phyloP scores from a whole-genome alignment of 1,140 invertebrate genomes.

The Diorhabda sublineata region DNA sequence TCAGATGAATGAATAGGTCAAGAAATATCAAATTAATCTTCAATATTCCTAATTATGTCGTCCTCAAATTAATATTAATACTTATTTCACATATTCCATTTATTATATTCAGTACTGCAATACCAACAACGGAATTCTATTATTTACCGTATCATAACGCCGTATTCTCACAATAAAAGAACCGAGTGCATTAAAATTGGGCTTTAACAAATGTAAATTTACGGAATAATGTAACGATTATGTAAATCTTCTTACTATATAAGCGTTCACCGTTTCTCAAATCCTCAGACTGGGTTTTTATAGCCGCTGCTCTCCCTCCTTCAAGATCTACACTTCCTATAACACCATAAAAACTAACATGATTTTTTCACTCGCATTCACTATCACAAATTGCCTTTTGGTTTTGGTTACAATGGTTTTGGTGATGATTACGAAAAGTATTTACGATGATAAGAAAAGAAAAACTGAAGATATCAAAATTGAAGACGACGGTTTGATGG shows the following conservation, averaged over 20 bases:
- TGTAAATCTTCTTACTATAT: not conserved
- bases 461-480: not conserved
- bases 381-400: not conserved
- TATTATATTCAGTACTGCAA: too few species aligned
- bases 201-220: not conserved
- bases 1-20: too few species aligned
- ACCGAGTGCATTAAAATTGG: not conserved
- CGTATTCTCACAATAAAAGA: not conserved
- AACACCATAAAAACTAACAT: not conserved
- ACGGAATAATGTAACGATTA: not conserved
- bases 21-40: too few species aligned
- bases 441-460: not conserved
- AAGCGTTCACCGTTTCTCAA: not conserved
- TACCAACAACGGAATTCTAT: not conserved
- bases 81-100: too few species aligned
- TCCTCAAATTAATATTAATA: too few species aligned
- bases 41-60: too few species aligned
- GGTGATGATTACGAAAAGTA: not conserved
- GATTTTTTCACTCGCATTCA: not conserved
- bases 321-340: not conserved
- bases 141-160: not conserved
- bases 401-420: not conserved
- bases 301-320: not conserved
- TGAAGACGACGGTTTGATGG: slow-evolving; percentile 17
- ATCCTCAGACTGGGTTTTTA: not conserved